Evolutionary conservation across 2,797 vertebrate genomes (phyloP).

Genomic region (Arrhamphus sclerolepis): DNA sequence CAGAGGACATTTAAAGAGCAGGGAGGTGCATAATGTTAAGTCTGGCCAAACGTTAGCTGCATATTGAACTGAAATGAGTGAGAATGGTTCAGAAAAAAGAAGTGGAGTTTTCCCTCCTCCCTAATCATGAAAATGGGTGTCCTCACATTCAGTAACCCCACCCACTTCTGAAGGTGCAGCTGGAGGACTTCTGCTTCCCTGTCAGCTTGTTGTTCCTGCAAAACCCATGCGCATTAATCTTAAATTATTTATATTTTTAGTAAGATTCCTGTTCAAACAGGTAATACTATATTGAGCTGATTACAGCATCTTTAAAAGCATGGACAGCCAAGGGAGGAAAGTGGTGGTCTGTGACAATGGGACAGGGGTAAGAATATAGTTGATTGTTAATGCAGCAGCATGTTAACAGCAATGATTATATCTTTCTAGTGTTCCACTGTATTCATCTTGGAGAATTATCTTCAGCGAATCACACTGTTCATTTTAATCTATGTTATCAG

Average conservation of each 20-base stretch:
- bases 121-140: slow-evolving; percentile 27
- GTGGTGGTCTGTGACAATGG: slow-evolving; percentile 86
- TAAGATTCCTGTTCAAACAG: slow-evolving; percentile 20
- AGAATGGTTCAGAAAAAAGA: too few relatives aligned
- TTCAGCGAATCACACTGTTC: not conserved
- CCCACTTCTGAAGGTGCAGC: slow-evolving; percentile 33
- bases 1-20: too few relatives aligned
- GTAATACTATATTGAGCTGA: slow-evolving; percentile 19
- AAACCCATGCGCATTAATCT: slow-evolving; percentile 19
- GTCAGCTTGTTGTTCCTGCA: slow-evolving; percentile 22
- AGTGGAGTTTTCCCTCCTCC: not conserved
- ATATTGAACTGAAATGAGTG: too few relatives aligned
- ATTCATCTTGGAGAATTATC: not conserved
- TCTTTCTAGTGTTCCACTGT: not conserved
- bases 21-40: too few relatives aligned
- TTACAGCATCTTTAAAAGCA: slow-evolving; percentile 36
- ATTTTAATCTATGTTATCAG: too few relatives aligned
- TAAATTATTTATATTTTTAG: not conserved
- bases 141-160: slow-evolving; percentile 10
- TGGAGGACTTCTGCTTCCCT: slow-evolving; percentile 36
- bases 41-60: too few relatives aligned
- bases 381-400: not conserved
- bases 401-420: not conserved
- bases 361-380: slow-evolving; percentile 76
- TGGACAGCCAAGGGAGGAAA: slow-evolving; percentile 82